Conservation (phyloP, 2,797 vertebrate species). For the Chelon labrosus region DNA sequence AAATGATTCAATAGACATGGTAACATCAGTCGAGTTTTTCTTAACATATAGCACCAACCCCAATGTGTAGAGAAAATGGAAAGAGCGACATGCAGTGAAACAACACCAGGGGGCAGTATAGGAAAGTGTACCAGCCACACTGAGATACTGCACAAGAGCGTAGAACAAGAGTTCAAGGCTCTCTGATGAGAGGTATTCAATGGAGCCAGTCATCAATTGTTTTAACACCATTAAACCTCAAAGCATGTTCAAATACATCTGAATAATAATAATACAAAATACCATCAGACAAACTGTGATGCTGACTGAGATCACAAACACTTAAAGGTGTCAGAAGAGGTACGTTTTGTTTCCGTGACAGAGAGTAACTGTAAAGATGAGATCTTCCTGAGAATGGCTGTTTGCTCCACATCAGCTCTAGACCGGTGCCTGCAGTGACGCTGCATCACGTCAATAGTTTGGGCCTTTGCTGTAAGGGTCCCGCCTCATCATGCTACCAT, state of each 20-base stretch:
- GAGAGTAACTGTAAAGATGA: slow-evolving; percentile 81
- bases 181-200: slow-evolving; percentile 43
- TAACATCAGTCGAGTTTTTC: slow-evolving; percentile 8
- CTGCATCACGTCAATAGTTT: slow-evolving; percentile 88
- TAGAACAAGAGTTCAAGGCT: slow-evolving; percentile 22
- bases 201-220: slow-evolving; percentile 36
- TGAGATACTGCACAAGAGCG: slow-evolving; percentile 5
- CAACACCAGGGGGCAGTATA: slow-evolving; percentile 66
- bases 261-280: slow-evolving; percentile 40
- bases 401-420: slow-evolving; percentile 74
- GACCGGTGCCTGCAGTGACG: slow-evolving; percentile 69
- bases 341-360: slow-evolving; percentile 85
- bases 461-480: slow-evolving; percentile 96
- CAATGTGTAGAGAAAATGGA: slow-evolving; percentile 28
- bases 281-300: slow-evolving; percentile 40
- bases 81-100: slow-evolving; percentile 50
- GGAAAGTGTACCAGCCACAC: slow-evolving; percentile 53
- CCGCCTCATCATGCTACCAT: slow-evolving; percentile 90
- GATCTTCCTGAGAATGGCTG: slow-evolving; percentile 93
- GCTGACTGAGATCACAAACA: slow-evolving; percentile 49
- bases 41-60: slow-evolving; percentile 33
- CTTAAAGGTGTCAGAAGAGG: slow-evolving; percentile 77
- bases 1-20: slow-evolving; percentile 31
- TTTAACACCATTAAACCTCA: slow-evolving; percentile 32
- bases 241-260: slow-evolving; percentile 34